Conservation (phyloP, 2,113 vertebrate species). For the Ceratotherium simum region DNA sequence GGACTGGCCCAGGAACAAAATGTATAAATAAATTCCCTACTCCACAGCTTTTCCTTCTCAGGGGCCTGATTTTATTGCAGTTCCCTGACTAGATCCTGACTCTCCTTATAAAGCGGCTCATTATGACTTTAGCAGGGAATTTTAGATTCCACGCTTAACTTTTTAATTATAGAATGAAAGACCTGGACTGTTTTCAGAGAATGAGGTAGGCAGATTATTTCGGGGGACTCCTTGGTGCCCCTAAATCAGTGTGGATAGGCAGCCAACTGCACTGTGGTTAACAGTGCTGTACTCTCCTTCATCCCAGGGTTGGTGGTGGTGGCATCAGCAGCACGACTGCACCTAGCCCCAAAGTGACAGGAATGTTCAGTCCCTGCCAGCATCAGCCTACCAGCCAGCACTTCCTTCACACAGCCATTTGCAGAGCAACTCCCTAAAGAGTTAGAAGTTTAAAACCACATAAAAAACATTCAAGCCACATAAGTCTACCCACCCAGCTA, state of each 20-base stretch:
- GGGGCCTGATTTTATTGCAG: fast-evolving
- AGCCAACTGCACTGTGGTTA: not conserved
- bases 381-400: constrained; percentile 43
- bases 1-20: not conserved
- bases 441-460: constrained; percentile 81
- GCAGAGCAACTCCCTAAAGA: constrained; percentile 71
- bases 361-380: constrained; percentile 68
- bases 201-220: not conserved
- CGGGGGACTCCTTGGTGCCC: not conserved
- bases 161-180: constrained; percentile 25
- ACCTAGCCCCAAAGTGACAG: constrained; percentile 65
- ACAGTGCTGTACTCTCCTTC: not conserved
- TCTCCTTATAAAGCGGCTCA: not conserved
- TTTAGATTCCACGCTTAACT: not conserved
- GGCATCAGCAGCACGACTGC: constrained; percentile 76
- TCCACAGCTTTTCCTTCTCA: not conserved
- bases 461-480: constrained; percentile 80
- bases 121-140: not conserved
- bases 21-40: not conserved
- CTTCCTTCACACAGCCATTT: constrained; percentile 77
- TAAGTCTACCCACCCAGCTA: not conserved
- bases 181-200: not conserved
- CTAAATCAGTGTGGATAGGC: not conserved
- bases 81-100: not conserved
- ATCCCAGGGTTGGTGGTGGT: constrained; percentile 79